Percentiles rank a stretch among this genome's conserved stretches.
Evolutionary conservation across 2,113 vertebrate species (phyloP).

Genomic region (Oxygymnocypris stewartii): DNA sequence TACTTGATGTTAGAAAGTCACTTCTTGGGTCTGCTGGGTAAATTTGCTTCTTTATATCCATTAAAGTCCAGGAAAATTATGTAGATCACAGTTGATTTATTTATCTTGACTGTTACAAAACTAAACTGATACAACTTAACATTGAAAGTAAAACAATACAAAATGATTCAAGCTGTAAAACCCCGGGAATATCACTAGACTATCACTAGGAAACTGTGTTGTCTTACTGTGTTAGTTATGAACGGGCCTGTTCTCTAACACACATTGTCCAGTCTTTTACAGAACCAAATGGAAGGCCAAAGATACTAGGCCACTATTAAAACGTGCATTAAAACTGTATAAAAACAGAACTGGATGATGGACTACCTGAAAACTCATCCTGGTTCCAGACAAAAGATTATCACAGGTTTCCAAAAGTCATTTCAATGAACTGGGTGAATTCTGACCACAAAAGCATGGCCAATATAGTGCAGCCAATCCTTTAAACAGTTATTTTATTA

Average conservation of each 20-base stretch:
- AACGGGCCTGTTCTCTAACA: background rate
- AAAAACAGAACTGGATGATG: slow-evolving; percentile 20
- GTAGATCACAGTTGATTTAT: too few species aligned
- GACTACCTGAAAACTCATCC: slow-evolving; percentile 10
- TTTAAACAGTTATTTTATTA: slow-evolving; percentile 2
- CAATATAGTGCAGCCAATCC: background rate
- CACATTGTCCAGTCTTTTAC: slow-evolving; percentile 20
- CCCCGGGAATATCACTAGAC: background rate
- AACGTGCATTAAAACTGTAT: slow-evolving; percentile 47
- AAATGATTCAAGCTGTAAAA: too few species aligned
- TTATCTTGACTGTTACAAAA: too few species aligned
- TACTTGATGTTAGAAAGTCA: too few species aligned
- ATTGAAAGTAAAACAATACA: too few species aligned
- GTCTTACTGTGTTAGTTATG: background rate
- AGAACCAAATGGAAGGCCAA: slow-evolving; percentile 63
- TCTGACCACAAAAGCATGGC: background rate
- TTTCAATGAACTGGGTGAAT: background rate
- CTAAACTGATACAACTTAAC: too few species aligned
- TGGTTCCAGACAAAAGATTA: slow-evolving; percentile 18
- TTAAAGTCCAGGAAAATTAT: too few species aligned
- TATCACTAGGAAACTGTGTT: background rate
- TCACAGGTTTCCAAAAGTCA: background rate
- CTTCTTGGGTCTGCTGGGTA: too few species aligned
- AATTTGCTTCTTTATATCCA: too few species aligned
- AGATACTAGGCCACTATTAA: slow-evolving; percentile 48